Evolutionary conservation across 2,113 vertebrate species (phyloP), one percentile per base, ranked within the genome.

Genomic region (Forbesichthys agassizii): DNA sequence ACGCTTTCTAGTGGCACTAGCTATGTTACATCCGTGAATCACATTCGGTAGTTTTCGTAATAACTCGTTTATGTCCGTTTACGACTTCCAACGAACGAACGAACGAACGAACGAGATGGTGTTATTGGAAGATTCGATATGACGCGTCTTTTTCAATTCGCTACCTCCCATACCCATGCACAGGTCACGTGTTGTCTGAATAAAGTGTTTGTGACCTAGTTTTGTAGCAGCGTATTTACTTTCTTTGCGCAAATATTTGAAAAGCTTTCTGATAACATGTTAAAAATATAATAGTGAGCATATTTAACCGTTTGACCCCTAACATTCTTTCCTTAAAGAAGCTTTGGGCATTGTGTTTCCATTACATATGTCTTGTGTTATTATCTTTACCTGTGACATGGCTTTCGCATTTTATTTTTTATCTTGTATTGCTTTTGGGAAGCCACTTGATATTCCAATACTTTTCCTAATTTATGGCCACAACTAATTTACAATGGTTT

Each of bases 101-200:
- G 0, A 0, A 16, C 16, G 16, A 13, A 48, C 36, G 9, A 9
- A 14, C 0, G 0, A 0, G 0, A 2, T 10, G 55, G 9, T 74
- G 33, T 71, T 18, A 86, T 89, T 90, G 84, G 86, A 14, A 0
- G 48, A 69, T 3, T 18, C 12, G 13, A 12, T 16, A 7, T 0
- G 8, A 0, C 46, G 20, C 16, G 16, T 18, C 10, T 59, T 9
- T 33, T 33, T 58, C 18, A 10, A 9, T 27, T 9, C 9, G 18
- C 6, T 8, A 1, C 18, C 11, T 18, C 3, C 10, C 4, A 3
- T 10, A 14, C 53, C 27, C 27, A 27, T 55, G 53, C 53, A 11
- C 4, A 1, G 27, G 65, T 81, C 82, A 87, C 79, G 73, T 74
- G 81, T 51, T 74, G 9, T 11, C 0, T 1, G 18, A 49, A n/a